A percentile compares a stretch with the other conserved stretches of the same genome.
These are phyloP conservation scores for Acanthosepion esculentum DNA, from an alignment of 2,888 invertebrate genomes.

Conservation along the genomic window DNA sequence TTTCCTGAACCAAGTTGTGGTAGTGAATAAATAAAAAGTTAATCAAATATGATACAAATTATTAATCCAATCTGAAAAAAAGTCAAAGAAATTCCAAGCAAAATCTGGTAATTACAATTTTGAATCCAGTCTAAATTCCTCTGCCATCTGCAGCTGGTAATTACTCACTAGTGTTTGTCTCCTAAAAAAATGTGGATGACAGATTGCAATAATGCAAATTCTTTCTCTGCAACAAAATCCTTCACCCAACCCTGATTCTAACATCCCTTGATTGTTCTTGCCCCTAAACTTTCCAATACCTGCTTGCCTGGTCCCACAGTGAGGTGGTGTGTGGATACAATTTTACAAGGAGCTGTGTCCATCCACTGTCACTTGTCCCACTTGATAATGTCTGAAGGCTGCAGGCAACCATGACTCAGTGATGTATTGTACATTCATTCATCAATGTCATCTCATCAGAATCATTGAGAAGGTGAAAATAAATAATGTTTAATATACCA, in stretches of 20 bases:
- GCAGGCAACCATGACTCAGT: constrained; percentile 21
- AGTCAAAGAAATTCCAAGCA: not conserved
- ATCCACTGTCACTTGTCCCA: not conserved
- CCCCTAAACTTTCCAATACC: not conserved
- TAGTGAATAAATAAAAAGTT: not conserved
- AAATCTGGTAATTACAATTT: not conserved
- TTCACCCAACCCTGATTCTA: not conserved
- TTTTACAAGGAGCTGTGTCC: not conserved
- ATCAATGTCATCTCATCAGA: constrained; percentile 33
- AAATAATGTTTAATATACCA: not conserved
- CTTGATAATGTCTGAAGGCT: not conserved
- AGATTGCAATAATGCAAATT: not conserved
- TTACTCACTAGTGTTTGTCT: not conserved
- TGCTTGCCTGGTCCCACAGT: not conserved
- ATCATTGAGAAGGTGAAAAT: constrained; percentile 33
- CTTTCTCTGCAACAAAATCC: not conserved
- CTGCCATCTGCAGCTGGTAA: not conserved
- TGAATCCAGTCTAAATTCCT: not conserved
- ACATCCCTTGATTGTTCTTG: constrained; percentile 9
- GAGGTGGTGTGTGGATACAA: not conserved
- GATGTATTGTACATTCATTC: constrained; percentile 23
- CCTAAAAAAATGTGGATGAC: not conserved
- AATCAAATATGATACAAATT: not conserved
- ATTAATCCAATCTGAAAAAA: not conserved
- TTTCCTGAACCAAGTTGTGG: not conserved